Evolutionary conservation across 2,113 vertebrate species (phyloP).

Genomic region (Morone chrysops): DNA sequence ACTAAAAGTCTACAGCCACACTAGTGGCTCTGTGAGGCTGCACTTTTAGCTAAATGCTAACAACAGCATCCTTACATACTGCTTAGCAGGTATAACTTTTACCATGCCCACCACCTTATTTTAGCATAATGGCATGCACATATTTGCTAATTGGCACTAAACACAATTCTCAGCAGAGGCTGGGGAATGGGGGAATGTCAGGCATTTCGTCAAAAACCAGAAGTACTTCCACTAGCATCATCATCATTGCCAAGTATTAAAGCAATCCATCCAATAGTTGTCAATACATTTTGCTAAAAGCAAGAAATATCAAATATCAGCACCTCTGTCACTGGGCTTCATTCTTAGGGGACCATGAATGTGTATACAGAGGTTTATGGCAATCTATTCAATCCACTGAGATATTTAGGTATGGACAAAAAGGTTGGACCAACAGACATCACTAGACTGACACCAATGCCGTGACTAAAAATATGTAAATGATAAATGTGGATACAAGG

Average conservation of each 20-base stretch:
- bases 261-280: too few relatives aligned
- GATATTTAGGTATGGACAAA: neutral
- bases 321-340: neutral
- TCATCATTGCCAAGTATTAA: too few relatives aligned
- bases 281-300: too few relatives aligned
- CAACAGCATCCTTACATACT: neutral
- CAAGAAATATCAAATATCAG: too few relatives aligned
- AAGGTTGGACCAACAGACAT: neutral
- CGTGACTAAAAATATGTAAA: neutral
- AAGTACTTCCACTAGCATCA: neutral
- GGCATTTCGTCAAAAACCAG: neutral
- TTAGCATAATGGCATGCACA: neutral
- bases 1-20: neutral
- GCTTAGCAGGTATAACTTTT: neutral
- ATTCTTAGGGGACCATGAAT: neutral
- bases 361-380: neutral
- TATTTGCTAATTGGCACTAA: neutral
- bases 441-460: neutral
- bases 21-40: neutral
- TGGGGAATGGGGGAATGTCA: neutral
- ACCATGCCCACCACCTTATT: neutral
- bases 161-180: neutral
- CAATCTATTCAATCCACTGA: neutral
- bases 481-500: neutral
- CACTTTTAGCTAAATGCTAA: neutral